These are phyloP conservation scores for Poeciliopsis retropinna DNA, from an alignment of 2,113 vertebrate genomes.

Conservation along the genomic window DNA sequence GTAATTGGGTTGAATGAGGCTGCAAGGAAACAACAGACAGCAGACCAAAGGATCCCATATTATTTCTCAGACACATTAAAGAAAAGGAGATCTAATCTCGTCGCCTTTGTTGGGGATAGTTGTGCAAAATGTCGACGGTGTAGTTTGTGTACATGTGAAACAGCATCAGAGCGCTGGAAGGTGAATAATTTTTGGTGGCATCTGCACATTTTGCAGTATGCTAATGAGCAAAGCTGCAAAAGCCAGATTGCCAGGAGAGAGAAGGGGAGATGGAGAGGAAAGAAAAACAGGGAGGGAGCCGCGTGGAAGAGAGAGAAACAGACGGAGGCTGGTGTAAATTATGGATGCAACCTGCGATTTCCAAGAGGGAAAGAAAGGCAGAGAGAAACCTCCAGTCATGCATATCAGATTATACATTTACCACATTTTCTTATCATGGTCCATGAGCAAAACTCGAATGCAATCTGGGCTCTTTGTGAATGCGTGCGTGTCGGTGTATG, in stretches of 20 bases:
- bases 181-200: constrained; percentile 80
- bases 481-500: constrained; percentile 66
- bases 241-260: constrained; percentile 78
- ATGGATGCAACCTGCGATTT: constrained; percentile 82
- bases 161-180: constrained; percentile 74
- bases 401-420: constrained; percentile 82
- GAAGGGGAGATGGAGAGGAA: constrained; percentile 60
- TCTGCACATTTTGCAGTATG: constrained; percentile 83
- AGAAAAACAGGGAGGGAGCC: constrained; percentile 40
- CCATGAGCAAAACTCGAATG: constrained; percentile 73
- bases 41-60: constrained; percentile 19
- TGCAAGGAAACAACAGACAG: constrained; percentile 38
- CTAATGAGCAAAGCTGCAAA: constrained; percentile 78
- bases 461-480: constrained; percentile 77
- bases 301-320: constrained; percentile 70
- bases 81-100: constrained; percentile 32
- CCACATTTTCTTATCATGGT: constrained; percentile 81
- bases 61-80: constrained; percentile 2
- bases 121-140: constrained; percentile 65
- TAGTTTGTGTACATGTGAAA: constrained; percentile 69
- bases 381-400: constrained; percentile 82
- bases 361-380: constrained; percentile 78
- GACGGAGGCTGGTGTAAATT: constrained; percentile 79
- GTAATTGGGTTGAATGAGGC: constrained; percentile 56
- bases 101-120: constrained; percentile 51